Evolutionary conservation across 2,113 vertebrate genomes (phyloP), one percentile per base, ranked within the genome.

Genomic region (Heterotis niloticus): DNA sequence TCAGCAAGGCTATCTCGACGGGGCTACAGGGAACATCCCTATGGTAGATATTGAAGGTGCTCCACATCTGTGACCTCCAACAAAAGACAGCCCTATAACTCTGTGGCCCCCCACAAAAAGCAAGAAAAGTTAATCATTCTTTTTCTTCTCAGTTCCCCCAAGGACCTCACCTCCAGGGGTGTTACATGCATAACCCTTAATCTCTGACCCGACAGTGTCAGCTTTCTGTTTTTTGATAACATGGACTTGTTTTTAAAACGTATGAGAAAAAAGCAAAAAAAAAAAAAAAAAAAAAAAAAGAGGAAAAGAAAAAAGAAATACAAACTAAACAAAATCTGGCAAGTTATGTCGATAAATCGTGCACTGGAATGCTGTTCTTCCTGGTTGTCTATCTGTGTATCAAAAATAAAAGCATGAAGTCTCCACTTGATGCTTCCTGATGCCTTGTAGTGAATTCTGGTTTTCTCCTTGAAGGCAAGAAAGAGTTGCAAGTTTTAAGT

Each of bases 41-140:
- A 99, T 93, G 96, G 96, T 96, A 98, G 98, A 98, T 98, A 98
- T 95, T 99, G 94, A 98, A 98, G 96, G 94, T 95, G 94, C 90
- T 94, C 86, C 88, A 92, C 90, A 91, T 88, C 93, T 88, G 88
- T 94, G 91, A 94, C 88, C 92, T 94, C 89, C 89, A 79, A 88
- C 91, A 91, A 92, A 91, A 94, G 93, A 93, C 91, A 91, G 87
- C 81, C 81, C 94, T 93, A 88, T 88, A 92, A 91, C 86, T 91
- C 92, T 90, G 89, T 92, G 91, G 86, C 91, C 59, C 92, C 91
- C 87, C 90, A 91, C 90, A 85, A 88, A 92, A 93, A 89, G 89
- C 92, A 90, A 90, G 88, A 95, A 44, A 95, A 94, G 92, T 94
- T 44, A 94, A 95, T 94, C 92, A 91, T 91, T 90, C 90, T 91